phyloP scores from a whole-genome alignment of 2,113 vertebrate species.

The Chelonoidis abingdonii region DNA sequence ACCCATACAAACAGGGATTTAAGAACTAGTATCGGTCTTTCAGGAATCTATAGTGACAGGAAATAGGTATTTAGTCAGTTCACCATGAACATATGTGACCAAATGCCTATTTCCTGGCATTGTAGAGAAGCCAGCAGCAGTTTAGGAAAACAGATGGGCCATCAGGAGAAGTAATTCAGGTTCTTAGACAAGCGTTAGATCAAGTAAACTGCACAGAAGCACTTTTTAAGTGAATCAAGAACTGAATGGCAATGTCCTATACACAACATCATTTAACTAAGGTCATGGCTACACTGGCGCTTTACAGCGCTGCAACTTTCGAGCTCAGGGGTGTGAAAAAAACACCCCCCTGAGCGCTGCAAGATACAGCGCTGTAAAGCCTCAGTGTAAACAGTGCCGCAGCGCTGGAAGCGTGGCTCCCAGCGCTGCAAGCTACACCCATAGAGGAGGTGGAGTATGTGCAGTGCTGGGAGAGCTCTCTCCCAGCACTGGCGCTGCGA shows the following conservation, averaged over 20 bases:
- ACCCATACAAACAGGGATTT: not conserved
- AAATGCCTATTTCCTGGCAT: conserved; percentile 18
- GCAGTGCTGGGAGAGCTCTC: no score
- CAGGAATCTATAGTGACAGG: no score
- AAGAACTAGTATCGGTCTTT: not conserved
- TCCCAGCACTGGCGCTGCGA: no score
- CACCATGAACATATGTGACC: not conserved
- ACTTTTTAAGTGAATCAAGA: not conserved
- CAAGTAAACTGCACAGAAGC: conserved; percentile 15
- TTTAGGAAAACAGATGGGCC: conserved; percentile 31
- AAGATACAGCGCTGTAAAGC: no score
- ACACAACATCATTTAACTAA: not conserved
- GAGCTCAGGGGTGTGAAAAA: no score
- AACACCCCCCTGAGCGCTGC: no score
- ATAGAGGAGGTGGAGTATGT: no score
- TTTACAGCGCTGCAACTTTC: no score
- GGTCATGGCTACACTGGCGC: no score
- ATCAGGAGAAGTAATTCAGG: conserved; percentile 18
- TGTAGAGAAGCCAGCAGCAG: conserved; percentile 27
- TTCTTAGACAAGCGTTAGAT: conserved; percentile 1
- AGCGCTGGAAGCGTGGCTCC: no score
- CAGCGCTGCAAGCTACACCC: no score
- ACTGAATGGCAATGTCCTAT: not conserved
- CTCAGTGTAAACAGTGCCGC: no score
- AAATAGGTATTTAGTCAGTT: not conserved